Evolutionary conservation across 2,113 vertebrate species (phyloP), one percentile per base, ranked within the genome.

Genomic region (Noturus placidus): DNA sequence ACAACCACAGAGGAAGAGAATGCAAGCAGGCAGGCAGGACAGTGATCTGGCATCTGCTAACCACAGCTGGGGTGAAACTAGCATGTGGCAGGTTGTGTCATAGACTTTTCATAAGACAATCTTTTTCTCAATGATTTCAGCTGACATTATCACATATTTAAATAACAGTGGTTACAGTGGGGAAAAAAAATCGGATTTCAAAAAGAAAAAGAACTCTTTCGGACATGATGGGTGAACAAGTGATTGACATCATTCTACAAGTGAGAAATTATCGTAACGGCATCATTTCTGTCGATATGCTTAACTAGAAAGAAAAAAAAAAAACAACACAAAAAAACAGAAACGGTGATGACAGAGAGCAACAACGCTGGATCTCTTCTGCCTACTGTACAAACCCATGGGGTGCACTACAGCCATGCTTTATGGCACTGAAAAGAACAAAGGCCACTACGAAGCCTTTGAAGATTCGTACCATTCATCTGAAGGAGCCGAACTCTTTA

Each of bases 61-160:
- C 89, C 78, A 92, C 92, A 94, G 94, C 93, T 93, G 93, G 56
- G 89, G 89, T 84, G 88, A 91, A 94, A 94, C 91, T 90, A 91
- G 50, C 76, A 94, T 93, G 92, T 93, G 93, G 93, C 93, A 94
- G 91, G 91, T 93, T 92, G 85, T 92, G 93, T 94, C 94, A 94
- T 90, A 90, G 88, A 85, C 88, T 91, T 93, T 93, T 92, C 91
- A 86, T 89, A 91, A 94, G 91, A 94, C 93, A 87, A 92, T 92
- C 85, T 90, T 93, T 89, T 92, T 92, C 89, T 88, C 63, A 90
- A 90, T 89, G 86, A 92, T 91, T 84, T 85, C 86, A 85, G 46
- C 13, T 90, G 91, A 93, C 92, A 92, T 88, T 56, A 63, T 77
- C 86, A 91, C 85, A 67, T 82, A 88, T 78, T 90, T 22, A 92